Base-by-base conservation (phyloP, 2,797 vertebrate genomes). In the Xenentodon cancila region DNA sequence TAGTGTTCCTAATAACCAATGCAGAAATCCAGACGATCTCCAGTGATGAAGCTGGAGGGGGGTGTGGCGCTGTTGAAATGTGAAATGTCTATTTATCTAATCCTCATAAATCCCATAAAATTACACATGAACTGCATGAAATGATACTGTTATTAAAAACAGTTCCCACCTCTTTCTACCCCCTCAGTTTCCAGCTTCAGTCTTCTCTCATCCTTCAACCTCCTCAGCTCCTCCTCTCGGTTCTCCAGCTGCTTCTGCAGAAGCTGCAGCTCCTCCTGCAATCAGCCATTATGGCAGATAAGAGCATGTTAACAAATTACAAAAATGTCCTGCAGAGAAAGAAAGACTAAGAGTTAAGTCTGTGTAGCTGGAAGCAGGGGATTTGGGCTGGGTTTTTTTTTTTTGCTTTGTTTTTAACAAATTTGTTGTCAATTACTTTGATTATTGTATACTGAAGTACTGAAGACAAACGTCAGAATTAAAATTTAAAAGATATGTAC, bases 211-310 rank as follows among this genome's bases (percentile, higher is more conserved):
- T 95, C 94, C 1, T 92, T 94, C 59, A 97, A 57, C 43, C 86
- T 93, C 77, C 88, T 91, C 43, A 98, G 92, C 79, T 96, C 95
- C 0, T 62, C 74, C 79, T 97, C 97, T 21, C 91, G 95, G 77
- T 95, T 93, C 59, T 96, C 95, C 64, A 99, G 86, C 67, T 95
- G 93, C 64, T 86, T 93, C 90, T 96, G 95, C 74, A 98, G 84
- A 55, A 93, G 88, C 55, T 88, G 84, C 70, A 98, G 84, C 57
- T 98, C 96, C 59, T 97, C 96, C 97, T 99, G 67, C 1, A 15
- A 56, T 3, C 34, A 67, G 9, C 22, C 11, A 12, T 12, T 1
- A 37, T 37, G 9, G 3, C 11, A 12, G 5, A 1, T 13, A 3
- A 37, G 12, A 37, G 34, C 4, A 37, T 37, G 34, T 12, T 37